Conservation (phyloP, 2,113 vertebrate genomes). For the Atlantisia rogersi region DNA sequence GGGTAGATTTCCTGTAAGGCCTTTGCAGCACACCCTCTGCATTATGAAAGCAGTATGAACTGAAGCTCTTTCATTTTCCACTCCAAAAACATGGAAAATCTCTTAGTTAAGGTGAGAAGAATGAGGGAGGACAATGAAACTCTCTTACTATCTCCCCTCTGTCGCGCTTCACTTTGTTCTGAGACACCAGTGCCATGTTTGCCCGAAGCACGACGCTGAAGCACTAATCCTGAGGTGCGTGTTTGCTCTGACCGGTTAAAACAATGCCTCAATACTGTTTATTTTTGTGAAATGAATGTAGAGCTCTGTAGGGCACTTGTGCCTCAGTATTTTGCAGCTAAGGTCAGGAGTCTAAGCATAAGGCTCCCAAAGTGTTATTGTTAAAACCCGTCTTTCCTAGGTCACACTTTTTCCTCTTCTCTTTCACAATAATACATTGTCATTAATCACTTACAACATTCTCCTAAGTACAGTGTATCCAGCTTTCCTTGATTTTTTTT, state of each 20-base stretch:
- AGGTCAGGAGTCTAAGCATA: constrained; percentile 52
- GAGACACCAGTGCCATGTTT: not conserved
- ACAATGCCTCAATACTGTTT: constrained; percentile 37
- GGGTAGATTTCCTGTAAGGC: not conserved
- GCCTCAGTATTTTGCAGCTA: constrained; percentile 47
- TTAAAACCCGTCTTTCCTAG: constrained; percentile 71
- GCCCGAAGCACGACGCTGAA: not conserved
- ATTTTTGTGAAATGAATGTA: constrained; percentile 26
- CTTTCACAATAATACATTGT: constrained; percentile 68
- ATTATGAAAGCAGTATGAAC: not conserved
- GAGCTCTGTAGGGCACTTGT: constrained; percentile 28
- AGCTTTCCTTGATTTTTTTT: constrained; percentile 28
- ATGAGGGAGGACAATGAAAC: not conserved
- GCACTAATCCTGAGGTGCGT: not conserved
- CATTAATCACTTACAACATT: constrained; percentile 26
- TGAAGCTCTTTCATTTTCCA: not conserved
- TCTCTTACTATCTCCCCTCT: not conserved
- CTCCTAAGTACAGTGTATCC: not conserved
- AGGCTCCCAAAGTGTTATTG: constrained; percentile 64
- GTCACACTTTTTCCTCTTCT: constrained; percentile 65
- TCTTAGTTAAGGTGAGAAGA: not conserved
- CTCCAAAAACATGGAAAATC: not conserved
- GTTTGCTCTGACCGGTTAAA: not conserved
- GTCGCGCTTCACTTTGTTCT: not conserved
- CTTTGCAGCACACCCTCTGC: not conserved